Conservation (phyloP, 2,797 vertebrate species). For the Siniperca scherzeri region DNA sequence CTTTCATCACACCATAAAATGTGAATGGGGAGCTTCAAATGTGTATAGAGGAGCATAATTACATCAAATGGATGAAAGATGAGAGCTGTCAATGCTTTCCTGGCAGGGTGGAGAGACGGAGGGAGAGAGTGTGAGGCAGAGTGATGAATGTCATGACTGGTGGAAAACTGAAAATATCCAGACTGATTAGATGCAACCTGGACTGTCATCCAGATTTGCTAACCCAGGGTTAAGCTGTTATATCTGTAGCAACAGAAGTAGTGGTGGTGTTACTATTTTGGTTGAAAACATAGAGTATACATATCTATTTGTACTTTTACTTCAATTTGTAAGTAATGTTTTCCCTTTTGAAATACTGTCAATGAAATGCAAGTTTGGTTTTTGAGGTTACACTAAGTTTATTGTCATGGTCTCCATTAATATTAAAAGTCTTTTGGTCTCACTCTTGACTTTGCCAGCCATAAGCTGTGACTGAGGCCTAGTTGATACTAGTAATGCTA, state of each 20-base stretch:
- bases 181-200: slow-evolving; percentile 8
- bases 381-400: not conserved
- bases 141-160: slow-evolving; percentile 43
- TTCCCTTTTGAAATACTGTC: not conserved
- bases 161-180: slow-evolving; percentile 54
- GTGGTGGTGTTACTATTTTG: not conserved
- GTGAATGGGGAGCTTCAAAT: slow-evolving; percentile 61
- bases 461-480: not conserved
- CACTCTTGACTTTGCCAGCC: not conserved
- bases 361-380: not conserved
- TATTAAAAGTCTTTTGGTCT: not conserved
- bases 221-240: not conserved
- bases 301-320: not conserved
- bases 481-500: not conserved
- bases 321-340: not conserved
- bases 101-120: slow-evolving; percentile 58
- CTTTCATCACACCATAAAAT: slow-evolving; percentile 51
- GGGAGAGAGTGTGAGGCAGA: slow-evolving; percentile 40
- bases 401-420: not conserved
- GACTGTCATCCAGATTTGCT: not conserved
- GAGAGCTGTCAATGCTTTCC: slow-evolving; percentile 67
- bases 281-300: not conserved
- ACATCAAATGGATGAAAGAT: slow-evolving; percentile 69
- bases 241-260: not conserved
- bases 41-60: slow-evolving; percentile 54